Conservation (phyloP, 2,797 vertebrate genomes). For the Gastrophryne carolinensis region DNA sequence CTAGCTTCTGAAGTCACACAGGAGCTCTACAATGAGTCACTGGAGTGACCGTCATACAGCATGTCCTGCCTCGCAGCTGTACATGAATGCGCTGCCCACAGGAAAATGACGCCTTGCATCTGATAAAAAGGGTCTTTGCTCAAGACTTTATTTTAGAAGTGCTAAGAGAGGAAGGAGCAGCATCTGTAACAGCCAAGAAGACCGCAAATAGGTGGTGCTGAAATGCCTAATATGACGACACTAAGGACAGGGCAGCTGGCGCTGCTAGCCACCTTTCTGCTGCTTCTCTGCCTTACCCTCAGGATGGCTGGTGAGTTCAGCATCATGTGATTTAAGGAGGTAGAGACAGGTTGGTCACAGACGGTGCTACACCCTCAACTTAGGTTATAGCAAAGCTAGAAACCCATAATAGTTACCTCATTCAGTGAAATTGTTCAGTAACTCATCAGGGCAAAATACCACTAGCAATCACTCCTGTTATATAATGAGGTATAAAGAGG, state of each 20-base stretch:
- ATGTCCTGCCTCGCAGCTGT: conserved; percentile 14
- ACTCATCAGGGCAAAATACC: too few relatives aligned
- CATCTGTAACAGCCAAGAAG: not conserved
- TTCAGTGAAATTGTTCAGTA: too few relatives aligned
- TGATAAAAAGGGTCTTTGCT: conserved; percentile 36
- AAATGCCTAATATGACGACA: conserved; percentile 17
- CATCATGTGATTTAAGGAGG: too few relatives aligned
- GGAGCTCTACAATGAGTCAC: conserved; percentile 36
- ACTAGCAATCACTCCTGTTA: too few relatives aligned
- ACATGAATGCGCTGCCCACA: conserved; percentile 44
- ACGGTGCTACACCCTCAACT: too few relatives aligned
- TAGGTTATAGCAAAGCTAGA: not conserved
- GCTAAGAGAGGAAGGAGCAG: not conserved
- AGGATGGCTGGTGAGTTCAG: conserved; percentile 20
- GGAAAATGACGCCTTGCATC: conserved; percentile 41
- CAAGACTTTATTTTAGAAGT: conserved; percentile 26
- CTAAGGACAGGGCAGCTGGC: not conserved
- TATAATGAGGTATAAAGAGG: too few relatives aligned
- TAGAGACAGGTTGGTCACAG: too few relatives aligned
- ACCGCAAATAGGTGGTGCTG: not conserved
- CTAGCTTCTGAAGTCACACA: not conserved
- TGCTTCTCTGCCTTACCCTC: not conserved
- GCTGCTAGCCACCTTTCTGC: not conserved
- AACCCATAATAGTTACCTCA: too few relatives aligned
- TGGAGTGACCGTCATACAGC: not conserved